Conservation (phyloP, 2,797 vertebrate genomes). For the Brachymystax lenok region DNA sequence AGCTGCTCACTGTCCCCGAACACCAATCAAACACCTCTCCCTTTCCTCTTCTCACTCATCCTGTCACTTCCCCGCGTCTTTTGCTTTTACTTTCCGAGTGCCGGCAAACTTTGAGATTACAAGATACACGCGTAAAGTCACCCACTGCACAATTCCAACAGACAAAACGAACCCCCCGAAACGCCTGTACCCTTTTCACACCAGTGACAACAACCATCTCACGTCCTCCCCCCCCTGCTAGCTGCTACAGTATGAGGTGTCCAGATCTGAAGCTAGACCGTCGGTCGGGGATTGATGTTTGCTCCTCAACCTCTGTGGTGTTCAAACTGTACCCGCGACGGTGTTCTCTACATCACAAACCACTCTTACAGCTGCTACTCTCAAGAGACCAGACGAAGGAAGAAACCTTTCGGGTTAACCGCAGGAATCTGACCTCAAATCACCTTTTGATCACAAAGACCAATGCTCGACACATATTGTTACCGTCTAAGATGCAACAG, state of each 20-base stretch:
- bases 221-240: too few relatives aligned
- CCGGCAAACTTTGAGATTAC: neutral
- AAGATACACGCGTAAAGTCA: neutral
- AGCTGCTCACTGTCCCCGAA: neutral
- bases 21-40: neutral
- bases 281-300: slow-evolving; percentile 7
- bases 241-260: slow-evolving; percentile 51
- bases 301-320: neutral
- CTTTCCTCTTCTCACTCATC: neutral
- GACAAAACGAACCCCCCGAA: neutral
- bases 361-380: slow-evolving; percentile 53
- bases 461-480: slow-evolving; percentile 46
- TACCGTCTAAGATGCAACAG: slow-evolving; percentile 45
- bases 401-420: slow-evolving; percentile 50
- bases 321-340: slow-evolving; percentile 29
- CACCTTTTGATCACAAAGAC: slow-evolving; percentile 45
- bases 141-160: neutral
- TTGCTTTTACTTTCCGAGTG: neutral
- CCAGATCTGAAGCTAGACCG: slow-evolving; percentile 61
- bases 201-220: neutral
- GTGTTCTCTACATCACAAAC: slow-evolving; percentile 24
- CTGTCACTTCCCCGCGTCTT: neutral
- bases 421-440: slow-evolving; percentile 53
- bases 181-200: neutral
- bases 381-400: slow-evolving; percentile 28